Conservation (phyloP, 2,797 vertebrate genomes). For the Alfaro cultratus region DNA sequence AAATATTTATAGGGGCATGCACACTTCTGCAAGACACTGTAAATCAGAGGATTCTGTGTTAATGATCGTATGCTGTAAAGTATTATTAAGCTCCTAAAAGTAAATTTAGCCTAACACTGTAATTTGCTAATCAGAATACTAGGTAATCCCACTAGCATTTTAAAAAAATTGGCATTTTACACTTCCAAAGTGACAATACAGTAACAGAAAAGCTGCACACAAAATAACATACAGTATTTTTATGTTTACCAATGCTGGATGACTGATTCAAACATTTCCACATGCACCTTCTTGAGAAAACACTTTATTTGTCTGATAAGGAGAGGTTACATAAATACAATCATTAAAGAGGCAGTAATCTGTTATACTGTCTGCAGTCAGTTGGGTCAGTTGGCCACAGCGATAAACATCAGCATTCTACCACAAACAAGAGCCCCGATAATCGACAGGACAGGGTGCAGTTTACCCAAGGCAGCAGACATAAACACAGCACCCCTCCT, state of each 20-base stretch:
- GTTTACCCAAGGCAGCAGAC: constrained; percentile 80
- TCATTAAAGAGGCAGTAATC: neutral
- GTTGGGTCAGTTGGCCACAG: constrained; percentile 61
- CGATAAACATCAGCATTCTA: constrained; percentile 80
- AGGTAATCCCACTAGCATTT: no score
- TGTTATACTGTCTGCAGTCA: constrained; percentile 53
- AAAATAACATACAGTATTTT: no score
- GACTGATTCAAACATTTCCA: constrained; percentile 2
- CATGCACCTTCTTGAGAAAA: neutral
- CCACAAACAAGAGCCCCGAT: constrained; percentile 80
- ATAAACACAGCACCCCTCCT: constrained; percentile 82
- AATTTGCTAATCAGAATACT: neutral
- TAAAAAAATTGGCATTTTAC: neutral
- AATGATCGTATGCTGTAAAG: neutral
- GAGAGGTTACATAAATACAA: constrained; percentile 11
- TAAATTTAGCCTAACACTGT: neutral
- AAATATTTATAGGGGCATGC: neutral
- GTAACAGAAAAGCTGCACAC: neutral
- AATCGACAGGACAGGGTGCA: constrained; percentile 70
- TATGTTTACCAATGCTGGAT: neutral
- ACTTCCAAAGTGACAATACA: neutral
- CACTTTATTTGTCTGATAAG: neutral
- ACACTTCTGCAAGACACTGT: neutral
- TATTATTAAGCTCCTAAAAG: neutral
- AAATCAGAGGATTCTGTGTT: neutral